Conservation (phyloP, 2,113 vertebrate species). For the Tyrannus savana region DNA sequence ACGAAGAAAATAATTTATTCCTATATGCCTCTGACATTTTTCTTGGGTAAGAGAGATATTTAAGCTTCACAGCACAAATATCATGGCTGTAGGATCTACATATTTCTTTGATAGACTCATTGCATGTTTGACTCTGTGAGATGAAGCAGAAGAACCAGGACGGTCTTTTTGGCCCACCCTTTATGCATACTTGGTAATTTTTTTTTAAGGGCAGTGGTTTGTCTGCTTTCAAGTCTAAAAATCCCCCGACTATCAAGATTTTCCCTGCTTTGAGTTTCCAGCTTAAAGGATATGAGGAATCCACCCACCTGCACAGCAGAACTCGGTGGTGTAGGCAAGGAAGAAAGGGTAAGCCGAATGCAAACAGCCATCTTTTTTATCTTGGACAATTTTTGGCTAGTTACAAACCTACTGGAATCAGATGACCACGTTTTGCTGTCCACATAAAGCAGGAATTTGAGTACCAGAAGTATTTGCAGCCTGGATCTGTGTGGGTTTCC, state of each 20-base stretch:
- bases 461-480: neutral
- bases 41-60: neutral
- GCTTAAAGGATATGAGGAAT: neutral
- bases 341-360: neutral
- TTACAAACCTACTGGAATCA: neutral
- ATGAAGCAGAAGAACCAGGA: constrained; percentile 48
- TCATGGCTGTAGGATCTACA: neutral
- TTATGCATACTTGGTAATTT: neutral
- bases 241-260: neutral
- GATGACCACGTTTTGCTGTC: too few relatives aligned
- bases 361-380: neutral
- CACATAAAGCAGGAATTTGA: neutral
- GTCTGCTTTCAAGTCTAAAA: neutral
- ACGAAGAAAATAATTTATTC: neutral
- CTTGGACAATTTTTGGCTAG: neutral
- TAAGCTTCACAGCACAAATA: constrained; percentile 49
- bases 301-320: neutral
- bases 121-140: constrained; percentile 11
- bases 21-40: constrained; percentile 18
- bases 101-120: neutral
- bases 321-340: neutral
- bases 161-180: constrained; percentile 3
- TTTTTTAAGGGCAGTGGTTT: neutral
- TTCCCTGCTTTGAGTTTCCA: neutral
- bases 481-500: neutral